phyloP scores from a whole-genome alignment of 92 coral and sea anemone genomes.

The Palythoa grandis region DNA sequence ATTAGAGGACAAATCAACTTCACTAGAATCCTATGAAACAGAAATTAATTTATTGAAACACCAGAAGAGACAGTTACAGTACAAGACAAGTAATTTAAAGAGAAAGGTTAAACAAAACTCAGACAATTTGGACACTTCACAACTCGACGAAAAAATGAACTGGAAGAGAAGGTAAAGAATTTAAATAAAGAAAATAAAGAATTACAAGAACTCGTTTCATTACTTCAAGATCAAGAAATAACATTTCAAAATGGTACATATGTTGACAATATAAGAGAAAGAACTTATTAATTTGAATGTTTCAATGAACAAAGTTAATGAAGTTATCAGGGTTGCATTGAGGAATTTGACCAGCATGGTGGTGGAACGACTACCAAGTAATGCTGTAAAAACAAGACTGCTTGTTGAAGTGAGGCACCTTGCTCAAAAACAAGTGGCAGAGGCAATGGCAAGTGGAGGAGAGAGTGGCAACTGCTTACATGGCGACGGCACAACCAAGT shows the following conservation, averaged over 20 bases:
- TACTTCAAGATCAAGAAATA: constrained; percentile 10
- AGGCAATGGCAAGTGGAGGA: constrained; percentile 24
- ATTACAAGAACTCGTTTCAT: background rate
- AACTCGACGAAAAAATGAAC: background rate
- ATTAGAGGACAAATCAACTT: background rate
- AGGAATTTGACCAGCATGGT: background rate
- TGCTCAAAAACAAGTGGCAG: constrained; percentile 4
- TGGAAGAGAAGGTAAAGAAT: background rate
- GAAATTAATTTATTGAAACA: background rate
- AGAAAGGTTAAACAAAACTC: constrained; percentile 1
- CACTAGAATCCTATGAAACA: background rate
- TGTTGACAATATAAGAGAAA: background rate
- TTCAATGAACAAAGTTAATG: constrained; percentile 10
- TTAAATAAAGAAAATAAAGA: constrained; percentile 6
- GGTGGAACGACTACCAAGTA: constrained; percentile 14
- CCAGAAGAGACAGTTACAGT: background rate
- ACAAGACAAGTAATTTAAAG: constrained; percentile 8
- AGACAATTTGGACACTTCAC: background rate
- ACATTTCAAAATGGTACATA: constrained; percentile 11
- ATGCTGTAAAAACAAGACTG: constrained; percentile 11
- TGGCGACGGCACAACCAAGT: constrained; percentile 34
- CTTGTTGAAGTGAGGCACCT: background rate
- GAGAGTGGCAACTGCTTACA: constrained; percentile 10
- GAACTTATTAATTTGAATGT: background rate
- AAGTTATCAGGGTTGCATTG: background rate